A percentile compares a stretch with the other conserved stretches of the same genome.
Conservation (phyloP, 2,797 vertebrate genomes). For the Phoxinus dragarum region DNA sequence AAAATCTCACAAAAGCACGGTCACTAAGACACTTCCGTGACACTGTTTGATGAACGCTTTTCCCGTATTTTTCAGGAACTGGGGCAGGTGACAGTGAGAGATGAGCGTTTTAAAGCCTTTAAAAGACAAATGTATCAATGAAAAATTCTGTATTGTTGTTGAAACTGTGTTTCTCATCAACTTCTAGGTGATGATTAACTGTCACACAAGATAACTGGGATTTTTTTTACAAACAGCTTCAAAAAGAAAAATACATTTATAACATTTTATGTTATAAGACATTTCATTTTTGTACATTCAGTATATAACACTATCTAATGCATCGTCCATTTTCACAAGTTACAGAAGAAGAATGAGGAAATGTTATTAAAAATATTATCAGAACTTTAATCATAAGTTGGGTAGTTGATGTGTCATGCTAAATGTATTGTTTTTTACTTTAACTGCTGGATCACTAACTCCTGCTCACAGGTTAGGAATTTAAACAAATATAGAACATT, state of each 20-base stretch:
- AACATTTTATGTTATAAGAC: neutral
- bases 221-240: neutral
- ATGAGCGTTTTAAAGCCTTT: neutral
- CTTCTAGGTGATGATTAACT: neutral
- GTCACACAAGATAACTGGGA: neutral
- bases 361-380: neutral
- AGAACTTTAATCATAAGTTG: neutral
- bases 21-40: slow-evolving; percentile 3
- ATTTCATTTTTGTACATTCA: neutral
- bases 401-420: neutral
- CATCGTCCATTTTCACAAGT: neutral
- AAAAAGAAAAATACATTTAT: neutral
- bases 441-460: neutral
- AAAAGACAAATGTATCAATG: slow-evolving; percentile 23
- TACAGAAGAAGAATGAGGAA: neutral
- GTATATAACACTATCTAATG: neutral
- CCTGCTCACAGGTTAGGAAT: neutral
- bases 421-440: neutral
- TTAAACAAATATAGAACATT: neutral
- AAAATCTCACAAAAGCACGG: slow-evolving; percentile 43
- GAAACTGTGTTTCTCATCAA: neutral
- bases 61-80: slow-evolving; percentile 5
- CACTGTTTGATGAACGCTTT: slow-evolving; percentile 20
- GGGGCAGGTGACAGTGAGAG: neutral
- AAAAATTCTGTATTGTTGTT: slow-evolving; percentile 12